These are phyloP conservation scores for Rhyzopertha dominica DNA, from an alignment of 1,140 invertebrate species.

Conservation along the genomic window DNA sequence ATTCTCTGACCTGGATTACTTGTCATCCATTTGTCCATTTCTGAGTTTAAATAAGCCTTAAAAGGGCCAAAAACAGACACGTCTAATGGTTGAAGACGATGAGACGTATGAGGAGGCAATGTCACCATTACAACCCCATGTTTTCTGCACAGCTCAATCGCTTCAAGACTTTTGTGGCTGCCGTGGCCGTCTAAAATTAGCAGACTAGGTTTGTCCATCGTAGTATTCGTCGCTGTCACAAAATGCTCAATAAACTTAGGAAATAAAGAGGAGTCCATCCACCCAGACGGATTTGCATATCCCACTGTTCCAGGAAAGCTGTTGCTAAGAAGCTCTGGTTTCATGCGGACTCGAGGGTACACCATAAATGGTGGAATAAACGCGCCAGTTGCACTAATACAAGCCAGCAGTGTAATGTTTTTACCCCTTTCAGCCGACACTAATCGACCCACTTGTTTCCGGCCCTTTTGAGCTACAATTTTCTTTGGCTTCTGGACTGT, in stretches of 20 bases:
- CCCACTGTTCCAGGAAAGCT: conserved; percentile 39
- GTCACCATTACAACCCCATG: conserved; percentile 44
- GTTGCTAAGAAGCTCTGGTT: conserved; percentile 28
- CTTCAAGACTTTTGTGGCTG: conserved; percentile 41
- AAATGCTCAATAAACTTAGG: conserved; percentile 42
- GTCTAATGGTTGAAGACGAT: conserved; percentile 50
- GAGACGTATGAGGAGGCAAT: conserved; percentile 47
- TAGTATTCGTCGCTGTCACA: conserved; percentile 27
- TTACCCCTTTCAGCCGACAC: conserved; percentile 40
- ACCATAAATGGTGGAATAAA: no score
- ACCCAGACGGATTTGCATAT: conserved; percentile 33
- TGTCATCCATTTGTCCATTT: conserved; percentile 39
- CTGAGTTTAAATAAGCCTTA: conserved; percentile 40
- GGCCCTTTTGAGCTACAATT: conserved; percentile 32
- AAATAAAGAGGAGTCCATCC: conserved; percentile 38
- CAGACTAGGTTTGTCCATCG: conserved; percentile 28
- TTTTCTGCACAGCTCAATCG: conserved; percentile 34
- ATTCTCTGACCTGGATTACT: conserved; percentile 44
- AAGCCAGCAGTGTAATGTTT: no score
- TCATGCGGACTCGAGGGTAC: conserved; percentile 1
- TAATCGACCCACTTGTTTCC: conserved; percentile 37
- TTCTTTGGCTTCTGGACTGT: conserved; percentile 36
- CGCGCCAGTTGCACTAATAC: no score
- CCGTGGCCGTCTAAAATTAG: conserved; percentile 44
- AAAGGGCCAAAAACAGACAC: conserved; percentile 45